Percentiles rank a stretch among this genome's conserved stretches.
phyloP scores from a whole-genome alignment of 2,888 invertebrate species.

The Nezara viridula region DNA sequence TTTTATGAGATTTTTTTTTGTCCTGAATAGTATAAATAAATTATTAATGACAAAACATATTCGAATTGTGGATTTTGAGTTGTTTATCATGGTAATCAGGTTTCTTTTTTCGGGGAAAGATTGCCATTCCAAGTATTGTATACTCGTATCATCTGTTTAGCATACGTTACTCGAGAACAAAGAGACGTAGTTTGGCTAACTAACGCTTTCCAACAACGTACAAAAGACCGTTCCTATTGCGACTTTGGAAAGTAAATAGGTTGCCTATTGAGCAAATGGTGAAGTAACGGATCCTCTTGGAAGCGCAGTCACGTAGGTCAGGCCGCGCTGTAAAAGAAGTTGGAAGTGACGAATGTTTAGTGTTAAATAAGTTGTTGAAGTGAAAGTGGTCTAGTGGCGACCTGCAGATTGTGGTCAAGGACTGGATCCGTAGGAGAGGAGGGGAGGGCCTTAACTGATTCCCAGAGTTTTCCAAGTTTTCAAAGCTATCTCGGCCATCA shows the following conservation, averaged over 20 bases:
- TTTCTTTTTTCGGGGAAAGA: background rate
- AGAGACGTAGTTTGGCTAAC: background rate
- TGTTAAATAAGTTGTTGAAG: background rate
- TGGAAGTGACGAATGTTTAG: background rate
- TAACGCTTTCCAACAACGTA: background rate
- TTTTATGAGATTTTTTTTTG: too few species aligned
- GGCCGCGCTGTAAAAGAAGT: background rate
- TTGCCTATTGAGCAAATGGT: constrained; percentile 25
- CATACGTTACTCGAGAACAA: background rate
- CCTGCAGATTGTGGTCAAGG: background rate
- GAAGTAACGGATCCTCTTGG: background rate
- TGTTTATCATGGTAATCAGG: too few species aligned
- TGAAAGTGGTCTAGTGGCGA: background rate
- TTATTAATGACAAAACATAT: too few species aligned
- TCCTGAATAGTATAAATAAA: too few species aligned
- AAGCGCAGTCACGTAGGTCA: background rate
- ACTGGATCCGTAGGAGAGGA: background rate
- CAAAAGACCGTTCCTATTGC: constrained; percentile 3
- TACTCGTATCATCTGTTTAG: background rate
- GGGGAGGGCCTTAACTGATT: background rate
- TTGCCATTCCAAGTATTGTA: background rate
- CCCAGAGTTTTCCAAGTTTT: background rate
- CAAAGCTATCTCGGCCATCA: too few species aligned
- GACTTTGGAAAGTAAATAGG: constrained; percentile 12
- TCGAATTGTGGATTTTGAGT: too few species aligned